phyloP scores from a whole-genome alignment of 2,797 vertebrate genomes.

The Peromyscus aztecus region DNA sequence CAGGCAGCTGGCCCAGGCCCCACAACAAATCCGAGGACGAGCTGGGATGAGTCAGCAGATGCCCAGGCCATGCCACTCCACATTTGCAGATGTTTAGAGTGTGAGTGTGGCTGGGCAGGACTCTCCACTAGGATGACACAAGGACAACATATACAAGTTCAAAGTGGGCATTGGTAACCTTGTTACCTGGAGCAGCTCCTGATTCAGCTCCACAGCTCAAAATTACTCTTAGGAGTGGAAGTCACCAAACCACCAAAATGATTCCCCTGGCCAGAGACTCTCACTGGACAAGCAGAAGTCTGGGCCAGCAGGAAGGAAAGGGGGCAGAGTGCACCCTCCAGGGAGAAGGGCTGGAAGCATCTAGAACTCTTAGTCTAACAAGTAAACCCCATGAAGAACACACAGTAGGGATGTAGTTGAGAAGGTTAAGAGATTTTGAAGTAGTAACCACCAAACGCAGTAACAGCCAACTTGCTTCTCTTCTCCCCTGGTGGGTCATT shows the following conservation, averaged over 20 bases:
- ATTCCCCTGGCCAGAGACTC: background rate
- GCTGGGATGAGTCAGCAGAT: background rate
- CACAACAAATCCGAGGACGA: conserved; percentile 25
- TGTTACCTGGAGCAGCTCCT: background rate
- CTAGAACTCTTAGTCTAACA: background rate
- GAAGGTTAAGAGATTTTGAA: conserved; percentile 9
- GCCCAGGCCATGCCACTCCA: background rate
- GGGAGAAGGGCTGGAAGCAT: background rate
- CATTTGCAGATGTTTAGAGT: background rate
- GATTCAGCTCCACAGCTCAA: background rate
- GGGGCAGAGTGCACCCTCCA: background rate
- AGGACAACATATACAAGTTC: background rate
- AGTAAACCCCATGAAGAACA: background rate
- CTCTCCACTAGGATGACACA: background rate
- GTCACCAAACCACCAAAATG: background rate
- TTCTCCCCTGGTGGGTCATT: background rate
- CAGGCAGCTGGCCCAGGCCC: conserved; percentile 38
- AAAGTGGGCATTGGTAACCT: background rate
- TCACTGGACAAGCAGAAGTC: background rate
- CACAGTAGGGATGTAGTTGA: background rate
- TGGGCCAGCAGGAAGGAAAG: background rate
- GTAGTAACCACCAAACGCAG: background rate
- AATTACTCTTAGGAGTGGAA: background rate
- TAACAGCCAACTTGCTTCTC: background rate
- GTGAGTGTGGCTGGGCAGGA: background rate